phyloP scores from a whole-genome alignment of 2,113 vertebrate species.

The Zingel zingel region DNA sequence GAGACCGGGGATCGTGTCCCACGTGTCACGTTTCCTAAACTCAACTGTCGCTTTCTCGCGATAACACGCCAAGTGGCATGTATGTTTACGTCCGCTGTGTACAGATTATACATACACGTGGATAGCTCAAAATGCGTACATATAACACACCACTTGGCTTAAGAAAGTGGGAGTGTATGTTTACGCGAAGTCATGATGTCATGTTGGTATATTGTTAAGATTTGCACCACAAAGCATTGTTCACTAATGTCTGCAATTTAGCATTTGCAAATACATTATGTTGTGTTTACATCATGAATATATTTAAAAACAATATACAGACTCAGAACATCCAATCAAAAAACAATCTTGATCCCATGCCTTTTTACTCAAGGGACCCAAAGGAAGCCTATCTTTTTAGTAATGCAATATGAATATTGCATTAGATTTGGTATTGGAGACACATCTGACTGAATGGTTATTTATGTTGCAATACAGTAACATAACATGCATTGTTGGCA shows the following conservation, averaged over 20 bases:
- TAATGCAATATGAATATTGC: background rate
- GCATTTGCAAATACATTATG: background rate
- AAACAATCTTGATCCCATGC: background rate
- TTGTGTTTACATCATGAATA: conserved; percentile 11
- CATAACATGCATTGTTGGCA: background rate
- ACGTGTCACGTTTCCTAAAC: too few relatives aligned
- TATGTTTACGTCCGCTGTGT: too few relatives aligned
- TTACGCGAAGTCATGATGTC: too few relatives aligned
- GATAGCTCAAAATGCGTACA: too few relatives aligned
- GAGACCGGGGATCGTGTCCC: too few relatives aligned
- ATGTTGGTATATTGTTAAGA: background rate
- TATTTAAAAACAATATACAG: background rate
- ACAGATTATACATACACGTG: too few relatives aligned
- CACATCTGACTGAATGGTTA: background rate
- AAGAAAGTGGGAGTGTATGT: too few relatives aligned
- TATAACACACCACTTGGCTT: too few relatives aligned
- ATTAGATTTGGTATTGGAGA: background rate
- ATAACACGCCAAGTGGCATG: too few relatives aligned
- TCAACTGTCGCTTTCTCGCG: too few relatives aligned
- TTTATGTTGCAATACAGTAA: background rate
- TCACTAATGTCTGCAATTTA: background rate
- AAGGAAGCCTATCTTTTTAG: background rate
- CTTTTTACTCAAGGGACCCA: background rate
- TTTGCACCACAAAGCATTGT: background rate
- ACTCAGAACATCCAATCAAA: background rate